Base-by-base conservation (phyloP, 2,888 invertebrate genomes). In the Cinara cedri region DNA sequence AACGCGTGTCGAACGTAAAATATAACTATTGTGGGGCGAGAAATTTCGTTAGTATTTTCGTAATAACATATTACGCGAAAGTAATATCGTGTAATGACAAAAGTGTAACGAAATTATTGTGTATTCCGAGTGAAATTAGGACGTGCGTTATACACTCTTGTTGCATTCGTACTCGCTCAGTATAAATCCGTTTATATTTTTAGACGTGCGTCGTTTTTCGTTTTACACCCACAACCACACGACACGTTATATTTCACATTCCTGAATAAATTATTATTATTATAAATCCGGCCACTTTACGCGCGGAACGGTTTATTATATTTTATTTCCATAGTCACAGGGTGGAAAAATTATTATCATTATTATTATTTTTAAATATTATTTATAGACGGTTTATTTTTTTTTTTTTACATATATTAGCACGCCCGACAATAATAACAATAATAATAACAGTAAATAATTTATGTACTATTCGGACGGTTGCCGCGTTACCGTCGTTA, bases 161-260 rank as follows among this genome's bases (percentile, higher is more conserved):
- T 21, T 60, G 26, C 65, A n/a, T 51, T 10, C 21, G 44, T 51
- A 42, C 51, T 11, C 55, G 24, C 26, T 54, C 65, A 21, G 54
- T 21, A 19, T 16, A 1, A 34, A 34, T 24, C 51, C n/a, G 75
- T 55, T 8, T 75, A 66, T 75, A 75, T 66, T 55, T 75, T 75
- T 75, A 75, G 75, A 75, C 55, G 16, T 13, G 24, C 55, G 54
- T 55, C 44, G 44, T 65, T 75, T 66, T 75, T 66, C 46, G 11
- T 66, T 75, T 54, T 46, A 75, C 75, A 66, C 75, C 66, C 75
- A 66, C 75, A 66, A 66, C 75, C 55, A 66, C 19, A 66, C 42
- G 10, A 6, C 51, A 6, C 51, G 4, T 60, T 46, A 49, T 72
- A 75, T 55, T 65, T 11, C 75, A 46, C 75, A 55, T 75, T 75